Base-by-base conservation (phyloP, 2,113 vertebrate genomes). In the Dolichallabes microphthalmus region DNA sequence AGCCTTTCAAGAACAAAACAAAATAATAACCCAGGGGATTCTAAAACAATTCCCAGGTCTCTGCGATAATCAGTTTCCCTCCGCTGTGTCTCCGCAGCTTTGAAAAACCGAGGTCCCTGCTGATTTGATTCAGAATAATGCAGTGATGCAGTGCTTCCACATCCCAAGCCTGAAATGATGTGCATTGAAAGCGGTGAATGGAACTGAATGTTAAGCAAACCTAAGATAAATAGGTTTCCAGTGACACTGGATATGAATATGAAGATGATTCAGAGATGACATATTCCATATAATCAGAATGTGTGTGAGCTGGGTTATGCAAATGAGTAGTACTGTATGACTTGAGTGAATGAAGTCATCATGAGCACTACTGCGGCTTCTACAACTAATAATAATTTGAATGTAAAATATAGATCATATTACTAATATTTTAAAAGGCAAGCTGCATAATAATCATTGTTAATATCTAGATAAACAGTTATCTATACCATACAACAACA, bases 1-100 rank as follows among this genome's bases (percentile, higher is more conserved):
- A 82, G 61, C 71, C 75, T 85, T 77, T 86, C 53, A 73, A 69
- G 84, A 84, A 82, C 85, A 84, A 84, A 86, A 83, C 45, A 55
- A 83, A 75, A 88, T 66, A 80, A 88, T 66, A 87, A 85, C 82
- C 50, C 68, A 45, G 71, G 81, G 63, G 80, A 80, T 71, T 78
- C 79, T 57, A 39, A 82, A 68, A 87, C 83, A 85, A 85, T 83
- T 74, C 83, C 84, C 84, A 63, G 76, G 76, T 84, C 76, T 69
- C 78, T 73, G 35, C 82, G 32, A 55, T 77, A 83, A 86, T 84
- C 81, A 86, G 80, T 82, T 86, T 78, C 69, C 30, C 74, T 30
- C 45, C 15, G 13, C 27, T 55, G 22, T 55, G 58, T 84, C 79
- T 84, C 77, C 53, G 3, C 12, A 15, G 77, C 75, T 69, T 63